Evolutionary conservation across 92 coral and sea anemone genomes (phyloP).

Genomic region (Blastomussa wellsi): DNA sequence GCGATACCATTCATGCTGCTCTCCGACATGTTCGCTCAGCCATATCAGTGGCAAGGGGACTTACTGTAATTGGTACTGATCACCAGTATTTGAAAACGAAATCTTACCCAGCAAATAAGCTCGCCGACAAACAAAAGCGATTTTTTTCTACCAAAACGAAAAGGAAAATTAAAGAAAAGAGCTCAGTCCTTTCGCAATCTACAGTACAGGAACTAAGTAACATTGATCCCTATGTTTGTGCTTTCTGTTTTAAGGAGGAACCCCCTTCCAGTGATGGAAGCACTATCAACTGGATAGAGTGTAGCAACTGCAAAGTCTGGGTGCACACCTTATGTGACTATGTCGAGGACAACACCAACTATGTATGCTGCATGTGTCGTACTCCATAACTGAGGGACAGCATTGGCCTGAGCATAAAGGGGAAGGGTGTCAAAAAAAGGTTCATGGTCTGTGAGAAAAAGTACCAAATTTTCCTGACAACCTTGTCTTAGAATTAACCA

Average conservation of each 20-base stretch:
- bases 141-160: constrained; percentile 34
- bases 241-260: constrained; percentile 36
- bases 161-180: not conserved
- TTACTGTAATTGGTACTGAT: constrained; percentile 36
- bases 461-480: not conserved
- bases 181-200: constrained; percentile 14
- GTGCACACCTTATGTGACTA: constrained; percentile 38
- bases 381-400: not conserved
- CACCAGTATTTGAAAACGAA: constrained; percentile 39
- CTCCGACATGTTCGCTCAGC: constrained; percentile 38
- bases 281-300: constrained; percentile 30
- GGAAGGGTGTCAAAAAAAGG: not conserved
- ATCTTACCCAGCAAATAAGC: constrained; percentile 27
- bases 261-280: constrained; percentile 26
- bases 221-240: constrained; percentile 28
- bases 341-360: constrained; percentile 24
- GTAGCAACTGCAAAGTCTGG: constrained; percentile 39
- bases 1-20: constrained; percentile 28
- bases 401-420: not conserved
- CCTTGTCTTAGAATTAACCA: not conserved
- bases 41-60: constrained; percentile 45
- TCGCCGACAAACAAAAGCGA: constrained; percentile 31
- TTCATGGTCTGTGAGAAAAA: not conserved
- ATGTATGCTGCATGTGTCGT: constrained; percentile 42
- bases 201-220: constrained; percentile 7